phyloP scores from a whole-genome alignment of 1,140 invertebrate species.

The Periplaneta americana region DNA sequence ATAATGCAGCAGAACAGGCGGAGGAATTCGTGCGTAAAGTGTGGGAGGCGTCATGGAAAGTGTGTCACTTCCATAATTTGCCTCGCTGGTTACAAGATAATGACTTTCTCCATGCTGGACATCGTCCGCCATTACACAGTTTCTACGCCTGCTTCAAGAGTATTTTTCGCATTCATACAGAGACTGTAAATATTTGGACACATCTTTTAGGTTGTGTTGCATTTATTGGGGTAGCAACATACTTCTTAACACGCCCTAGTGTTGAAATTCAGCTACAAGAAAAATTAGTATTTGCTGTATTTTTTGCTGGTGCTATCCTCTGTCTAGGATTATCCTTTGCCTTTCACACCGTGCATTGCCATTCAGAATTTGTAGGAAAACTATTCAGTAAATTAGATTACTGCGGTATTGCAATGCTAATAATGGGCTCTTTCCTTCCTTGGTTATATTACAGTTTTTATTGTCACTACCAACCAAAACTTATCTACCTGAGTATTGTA shows the following conservation, averaged over 20 bases:
- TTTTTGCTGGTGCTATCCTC: constrained; percentile 93
- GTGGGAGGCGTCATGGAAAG: constrained; percentile 91
- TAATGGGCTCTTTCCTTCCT: constrained; percentile 64
- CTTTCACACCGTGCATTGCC: constrained; percentile 97
- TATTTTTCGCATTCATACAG: constrained; percentile 90
- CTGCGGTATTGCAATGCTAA: constrained; percentile 62
- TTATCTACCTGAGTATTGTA: constrained; percentile 47
- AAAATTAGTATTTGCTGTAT: constrained; percentile 85
- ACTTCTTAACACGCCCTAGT: constrained; percentile 75
- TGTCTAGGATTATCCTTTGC: constrained; percentile 95
- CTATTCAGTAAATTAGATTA: constrained; percentile 91
- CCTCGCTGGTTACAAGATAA: constrained; percentile 98
- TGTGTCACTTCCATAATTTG: constrained; percentile 76
- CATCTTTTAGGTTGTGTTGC: constrained; percentile 71
- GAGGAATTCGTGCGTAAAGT: constrained; percentile 92
- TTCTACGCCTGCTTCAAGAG: constrained; percentile 97
- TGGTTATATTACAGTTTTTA: constrained; percentile 72
- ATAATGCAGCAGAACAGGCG: constrained; percentile 87
- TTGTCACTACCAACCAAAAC: constrained; percentile 43
- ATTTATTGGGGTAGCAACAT: constrained; percentile 70
- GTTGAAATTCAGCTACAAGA: constrained; percentile 76
- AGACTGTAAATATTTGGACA: constrained; percentile 99
- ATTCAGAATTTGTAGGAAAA: constrained; percentile 94
- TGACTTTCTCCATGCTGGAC: constrained; percentile 92
- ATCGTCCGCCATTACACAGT: constrained; percentile 92